Base-by-base conservation (phyloP, 2,113 vertebrate genomes). In the Odontesthes bonariensis region DNA sequence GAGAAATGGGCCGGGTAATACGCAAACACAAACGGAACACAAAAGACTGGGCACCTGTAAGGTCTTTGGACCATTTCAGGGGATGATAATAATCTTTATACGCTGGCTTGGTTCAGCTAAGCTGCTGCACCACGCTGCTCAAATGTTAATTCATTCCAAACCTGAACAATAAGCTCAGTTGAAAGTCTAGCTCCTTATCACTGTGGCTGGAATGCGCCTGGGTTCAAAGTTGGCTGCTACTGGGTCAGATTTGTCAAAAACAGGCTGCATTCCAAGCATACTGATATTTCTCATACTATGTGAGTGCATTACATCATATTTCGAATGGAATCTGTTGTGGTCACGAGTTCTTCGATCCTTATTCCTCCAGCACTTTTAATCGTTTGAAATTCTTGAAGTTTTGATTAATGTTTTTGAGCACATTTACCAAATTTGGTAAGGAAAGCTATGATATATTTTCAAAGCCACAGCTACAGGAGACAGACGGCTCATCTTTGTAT, bases 1-100 rank as follows among this genome's bases (percentile, higher is more conserved):
- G 97, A 46, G 97, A 98, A 93, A 97, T 98, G 97, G 96, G 96
- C 79, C 95, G 96, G 96, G 97, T 98, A 94, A 19, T 93, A 44
- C 59, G 14, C 13, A 19, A 40, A 72, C 19, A 17, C 53, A 49
- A 1, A 9, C 55, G 22, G 0, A 49, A 60, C 47, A 68, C 44
- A 2, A 52, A 20, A 42, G 59, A 65, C 14, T 1, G 68, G n/a
- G 61, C 75, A 17, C 49, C 52, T 47, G 17, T 38, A 22, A 49
- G 23, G 53, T 60, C 67, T 51, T 3, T 5, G 66, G 73, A 74
- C 27, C 64, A 33, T 60, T 72, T 58, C 47, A 62, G 23, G 31
- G 51, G 67, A n/a, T 11, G 46, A 73, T 54, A 42, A 62, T 5
- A 23, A 40, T 67, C 32, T 77, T 17, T 53, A 12, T 32, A 51